phyloP scores from a whole-genome alignment of 1,140 invertebrate species.

The Cherax destructor region DNA sequence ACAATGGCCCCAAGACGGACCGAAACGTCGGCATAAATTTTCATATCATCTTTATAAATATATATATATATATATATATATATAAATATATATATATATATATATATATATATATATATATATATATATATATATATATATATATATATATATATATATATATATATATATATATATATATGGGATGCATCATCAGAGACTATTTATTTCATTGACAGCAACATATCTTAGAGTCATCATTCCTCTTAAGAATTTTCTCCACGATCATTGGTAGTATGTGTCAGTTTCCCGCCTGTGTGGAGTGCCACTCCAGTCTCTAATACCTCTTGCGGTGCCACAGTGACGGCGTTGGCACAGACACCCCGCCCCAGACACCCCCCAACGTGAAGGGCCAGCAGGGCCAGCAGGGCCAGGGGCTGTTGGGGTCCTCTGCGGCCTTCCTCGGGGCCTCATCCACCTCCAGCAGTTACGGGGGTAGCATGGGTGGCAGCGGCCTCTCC shows the following conservation, averaged over 20 bases:
- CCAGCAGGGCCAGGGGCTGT: constrained; percentile 79
- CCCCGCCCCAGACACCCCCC: constrained; percentile 93
- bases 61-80: no score
- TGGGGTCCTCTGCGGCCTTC: constrained; percentile 75
- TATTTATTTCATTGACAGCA: background rate
- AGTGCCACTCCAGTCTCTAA: background rate
- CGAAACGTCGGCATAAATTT: no score
- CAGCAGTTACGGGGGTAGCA: constrained; percentile 72
- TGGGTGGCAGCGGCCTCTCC: constrained; percentile 52
- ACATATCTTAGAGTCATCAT: no score
- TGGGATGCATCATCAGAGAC: no score
- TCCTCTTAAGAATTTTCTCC: no score
- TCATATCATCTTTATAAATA: no score
- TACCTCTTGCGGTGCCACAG: constrained; percentile 73
- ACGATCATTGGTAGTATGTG: background rate
- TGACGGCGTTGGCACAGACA: constrained; percentile 87
- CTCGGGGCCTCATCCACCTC: constrained; percentile 76
- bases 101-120: no score
- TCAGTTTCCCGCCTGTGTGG: background rate
- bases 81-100: no score
- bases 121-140: no score
- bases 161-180: background rate
- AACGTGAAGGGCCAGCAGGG: constrained; percentile 85
- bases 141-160: background rate
- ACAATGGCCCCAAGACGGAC: no score